phyloP scores from a whole-genome alignment of 2,888 invertebrate species.

The Epistrophe grossulariae region DNA sequence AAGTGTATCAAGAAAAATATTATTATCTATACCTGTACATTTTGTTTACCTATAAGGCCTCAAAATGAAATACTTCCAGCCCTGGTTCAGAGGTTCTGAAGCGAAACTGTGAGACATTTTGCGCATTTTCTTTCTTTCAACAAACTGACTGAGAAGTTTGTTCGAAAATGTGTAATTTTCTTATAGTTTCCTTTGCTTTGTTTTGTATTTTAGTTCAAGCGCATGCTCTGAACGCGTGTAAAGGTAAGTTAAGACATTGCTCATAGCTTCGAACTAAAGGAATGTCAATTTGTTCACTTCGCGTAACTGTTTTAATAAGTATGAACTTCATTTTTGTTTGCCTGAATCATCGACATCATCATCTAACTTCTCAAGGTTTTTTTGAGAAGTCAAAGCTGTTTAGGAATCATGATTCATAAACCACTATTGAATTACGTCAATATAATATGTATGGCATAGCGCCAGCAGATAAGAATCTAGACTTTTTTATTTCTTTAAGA shows the following conservation, averaged over 20 bases:
- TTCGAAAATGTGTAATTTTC: not conserved
- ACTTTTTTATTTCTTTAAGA: not conserved
- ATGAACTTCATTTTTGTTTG: slow-evolving; percentile 3
- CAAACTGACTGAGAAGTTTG: slow-evolving; percentile 1
- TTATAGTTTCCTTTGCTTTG: slow-evolving; percentile 6
- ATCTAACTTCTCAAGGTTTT: slow-evolving; percentile 5
- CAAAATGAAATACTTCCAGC: not conserved
- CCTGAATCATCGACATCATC: slow-evolving; percentile 15
- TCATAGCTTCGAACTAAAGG: not conserved
- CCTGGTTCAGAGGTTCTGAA: not conserved
- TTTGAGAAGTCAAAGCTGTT: slow-evolving; percentile 1
- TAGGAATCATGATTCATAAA: slow-evolving; percentile 10
- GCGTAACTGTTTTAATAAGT: not conserved
- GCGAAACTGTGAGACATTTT: slow-evolving; percentile 33
- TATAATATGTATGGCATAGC: not conserved
- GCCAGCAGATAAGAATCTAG: slow-evolving; percentile 3
- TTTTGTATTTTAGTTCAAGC: slow-evolving; percentile 1
- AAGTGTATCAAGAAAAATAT: not conserved
- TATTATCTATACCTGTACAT: too few relatives aligned
- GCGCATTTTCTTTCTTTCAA: slow-evolving; percentile 45
- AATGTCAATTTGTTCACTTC: not conserved
- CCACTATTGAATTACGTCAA: not conserved
- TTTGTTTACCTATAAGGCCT: too few relatives aligned
- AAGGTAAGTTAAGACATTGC: slow-evolving; percentile 10
- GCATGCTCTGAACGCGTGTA: slow-evolving; percentile 1